Conservation (phyloP, 2,797 vertebrate species). For the Chiroxiphia lanceolata region DNA sequence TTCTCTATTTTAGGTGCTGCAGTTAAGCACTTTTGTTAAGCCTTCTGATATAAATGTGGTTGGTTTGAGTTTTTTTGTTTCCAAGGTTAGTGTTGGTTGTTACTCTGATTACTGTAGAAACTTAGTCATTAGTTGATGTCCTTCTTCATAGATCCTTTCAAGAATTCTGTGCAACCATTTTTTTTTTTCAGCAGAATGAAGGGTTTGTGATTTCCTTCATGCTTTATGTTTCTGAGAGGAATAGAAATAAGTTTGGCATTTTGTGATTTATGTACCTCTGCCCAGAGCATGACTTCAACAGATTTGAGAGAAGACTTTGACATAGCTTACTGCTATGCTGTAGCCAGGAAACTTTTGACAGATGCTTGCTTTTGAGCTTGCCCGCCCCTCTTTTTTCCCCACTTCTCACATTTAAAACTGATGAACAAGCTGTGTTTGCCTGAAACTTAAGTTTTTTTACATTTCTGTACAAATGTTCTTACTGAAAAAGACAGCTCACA, state of each 20-base stretch:
- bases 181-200: background rate
- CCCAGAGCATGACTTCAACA: background rate
- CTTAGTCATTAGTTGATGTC: background rate
- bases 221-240: background rate
- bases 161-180: background rate
- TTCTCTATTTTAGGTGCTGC: background rate
- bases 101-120: background rate
- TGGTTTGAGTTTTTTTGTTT: background rate
- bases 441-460: background rate
- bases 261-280: background rate
- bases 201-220: background rate
- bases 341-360: background rate
- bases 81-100: background rate
- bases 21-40: background rate
- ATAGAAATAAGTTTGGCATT: background rate
- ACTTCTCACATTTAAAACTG: background rate
- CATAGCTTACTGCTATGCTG: background rate
- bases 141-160: background rate
- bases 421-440: background rate
- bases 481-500: background rate
- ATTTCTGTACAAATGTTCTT: background rate
- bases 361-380: background rate
- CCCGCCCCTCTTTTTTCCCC: background rate
- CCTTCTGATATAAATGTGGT: background rate
- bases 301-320: conserved; percentile 9